Percentiles rank a stretch among this genome's conserved stretches.
phyloP scores from a whole-genome alignment of 92 coral and sea anemone genomes.

The Parazoanthus swiftii region DNA sequence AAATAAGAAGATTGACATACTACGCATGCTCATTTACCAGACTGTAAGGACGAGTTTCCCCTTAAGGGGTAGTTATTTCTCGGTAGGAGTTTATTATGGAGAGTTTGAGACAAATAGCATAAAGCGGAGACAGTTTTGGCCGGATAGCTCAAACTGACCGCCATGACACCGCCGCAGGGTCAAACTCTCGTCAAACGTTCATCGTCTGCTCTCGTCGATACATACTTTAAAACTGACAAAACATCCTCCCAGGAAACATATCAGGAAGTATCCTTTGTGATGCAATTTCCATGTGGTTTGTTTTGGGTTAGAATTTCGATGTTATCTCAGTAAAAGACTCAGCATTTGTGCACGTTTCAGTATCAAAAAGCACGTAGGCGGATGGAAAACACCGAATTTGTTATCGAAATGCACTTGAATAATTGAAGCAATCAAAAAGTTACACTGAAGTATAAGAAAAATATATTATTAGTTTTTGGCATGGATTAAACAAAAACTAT shows the following conservation, averaged over 20 bases:
- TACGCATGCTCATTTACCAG: background rate
- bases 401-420: background rate
- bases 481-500: background rate
- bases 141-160: conserved; percentile 1
- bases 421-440: background rate
- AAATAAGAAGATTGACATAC: no score
- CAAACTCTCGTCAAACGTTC: background rate
- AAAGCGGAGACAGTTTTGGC: conserved; percentile 15
- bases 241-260: conserved; percentile 18
- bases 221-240: background rate
- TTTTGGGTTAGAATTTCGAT: background rate
- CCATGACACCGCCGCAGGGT: background rate
- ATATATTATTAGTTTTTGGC: background rate
- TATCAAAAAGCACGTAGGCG: background rate
- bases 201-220: background rate
- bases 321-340: no score
- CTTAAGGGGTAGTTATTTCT: background rate
- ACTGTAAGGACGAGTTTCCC: background rate
- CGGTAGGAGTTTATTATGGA: background rate
- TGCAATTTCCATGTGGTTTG: conserved; percentile 31
- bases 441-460: background rate
- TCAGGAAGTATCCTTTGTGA: conserved; percentile 21
- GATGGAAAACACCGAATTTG: background rate
- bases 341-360: background rate
- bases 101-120: background rate